Evolutionary conservation across 2,113 vertebrate species (phyloP), one percentile per base, ranked within the genome.

Genomic region (Acrocephalus arundinaceus): DNA sequence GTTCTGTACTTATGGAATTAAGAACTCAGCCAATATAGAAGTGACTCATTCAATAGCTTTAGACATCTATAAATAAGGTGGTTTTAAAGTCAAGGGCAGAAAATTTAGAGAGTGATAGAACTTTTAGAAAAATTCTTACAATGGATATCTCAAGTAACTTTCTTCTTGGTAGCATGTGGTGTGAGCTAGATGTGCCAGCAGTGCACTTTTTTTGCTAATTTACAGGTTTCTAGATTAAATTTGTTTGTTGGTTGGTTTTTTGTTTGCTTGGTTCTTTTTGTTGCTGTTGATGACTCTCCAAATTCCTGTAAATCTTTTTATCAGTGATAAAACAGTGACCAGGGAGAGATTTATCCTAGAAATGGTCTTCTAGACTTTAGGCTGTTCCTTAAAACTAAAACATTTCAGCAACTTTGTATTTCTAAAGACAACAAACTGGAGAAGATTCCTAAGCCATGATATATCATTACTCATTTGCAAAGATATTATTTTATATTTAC

Each of bases 21-120:
- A 75, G 16, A 82, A 59, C 16, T 41, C 48, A 43, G 79, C 22
- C n/a, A 55, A 35, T 14, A 67, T 4, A 62, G 30, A 66, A 61
- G 7, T 71, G 11, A 89, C 13, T 45, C 8, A 79, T 28, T 83
- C 52, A 51, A 52, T 21, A 39, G 8, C 37, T 63, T 66, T 33
- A 62, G 20, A 48, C 70, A 80, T 55, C 83, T 77, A 39, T 57
- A 65, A 48, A 49, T 23, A 80, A 84, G 13, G 14, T 41, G 8
- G 14, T 35, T 86, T 78, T 71, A 15, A 77, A 89, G 23, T 39
- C 31, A 80, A 10, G 37, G 8, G 15, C 12, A 33, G 18, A 33
- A 75, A 8, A 63, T 10, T 33, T n/a, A 21, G 14, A 59, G 15
- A 37, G 3, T 0, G 0, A 55, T 8, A 17, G 18, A 74, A 43